phyloP scores from a whole-genome alignment of 2,113 vertebrate genomes.

The Oreamnos americanus region DNA sequence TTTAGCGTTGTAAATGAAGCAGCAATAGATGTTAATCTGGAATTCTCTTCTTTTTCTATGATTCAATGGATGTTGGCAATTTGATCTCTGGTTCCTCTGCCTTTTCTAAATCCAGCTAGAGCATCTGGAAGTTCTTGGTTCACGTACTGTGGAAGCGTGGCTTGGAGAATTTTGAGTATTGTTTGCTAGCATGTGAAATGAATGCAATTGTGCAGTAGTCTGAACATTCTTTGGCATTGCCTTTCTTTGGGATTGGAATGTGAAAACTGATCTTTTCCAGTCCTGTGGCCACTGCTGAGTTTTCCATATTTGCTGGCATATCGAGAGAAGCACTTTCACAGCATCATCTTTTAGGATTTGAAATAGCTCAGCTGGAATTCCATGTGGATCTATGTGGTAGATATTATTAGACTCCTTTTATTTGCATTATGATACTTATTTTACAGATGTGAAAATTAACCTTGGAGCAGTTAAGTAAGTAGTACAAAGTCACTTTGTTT shows the following conservation, averaged over 20 bases:
- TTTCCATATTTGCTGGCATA: background rate
- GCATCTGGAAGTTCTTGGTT: background rate
- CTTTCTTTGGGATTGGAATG: background rate
- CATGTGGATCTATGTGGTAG: background rate
- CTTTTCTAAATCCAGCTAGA: background rate
- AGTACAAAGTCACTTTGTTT: background rate
- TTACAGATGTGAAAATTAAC: background rate
- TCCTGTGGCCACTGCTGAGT: background rate
- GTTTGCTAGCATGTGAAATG: background rate
- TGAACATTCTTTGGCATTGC: background rate
- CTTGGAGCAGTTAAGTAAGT: background rate
- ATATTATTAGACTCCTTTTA: background rate
- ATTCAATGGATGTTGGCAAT: background rate
- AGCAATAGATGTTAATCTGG: background rate
- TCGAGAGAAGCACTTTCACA: background rate
- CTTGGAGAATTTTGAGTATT: background rate
- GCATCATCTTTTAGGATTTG: background rate
- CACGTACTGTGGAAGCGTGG: background rate
- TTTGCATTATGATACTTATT: background rate
- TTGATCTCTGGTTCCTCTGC: background rate
- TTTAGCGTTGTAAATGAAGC: accelerated
- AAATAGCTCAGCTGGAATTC: background rate
- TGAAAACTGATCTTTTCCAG: background rate
- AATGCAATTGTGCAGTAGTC: background rate
- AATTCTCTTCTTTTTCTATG: background rate